Conservation (phyloP, 2,113 vertebrate species). For the Rousettus leschenaultii region DNA sequence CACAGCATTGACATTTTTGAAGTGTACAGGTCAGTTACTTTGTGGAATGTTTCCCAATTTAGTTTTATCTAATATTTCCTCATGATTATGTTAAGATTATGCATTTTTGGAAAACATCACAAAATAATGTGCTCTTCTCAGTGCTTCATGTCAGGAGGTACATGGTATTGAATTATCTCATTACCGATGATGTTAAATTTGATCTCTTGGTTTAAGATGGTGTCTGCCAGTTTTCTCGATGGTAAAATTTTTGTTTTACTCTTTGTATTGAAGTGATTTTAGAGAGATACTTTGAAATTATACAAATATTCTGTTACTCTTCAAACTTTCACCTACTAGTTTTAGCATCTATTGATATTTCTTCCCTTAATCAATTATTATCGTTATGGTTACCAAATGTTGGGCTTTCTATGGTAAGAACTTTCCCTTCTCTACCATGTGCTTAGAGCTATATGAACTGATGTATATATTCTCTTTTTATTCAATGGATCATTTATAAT, state of each 20-base stretch:
- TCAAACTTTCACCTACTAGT: not conserved
- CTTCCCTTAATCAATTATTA: not conserved
- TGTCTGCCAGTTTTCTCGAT: not conserved
- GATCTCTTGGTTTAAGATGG: not conserved
- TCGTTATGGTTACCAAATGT: not conserved
- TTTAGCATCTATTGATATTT: conserved; percentile 1
- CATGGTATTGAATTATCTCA: not conserved
- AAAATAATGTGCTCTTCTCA: not conserved
- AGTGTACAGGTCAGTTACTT: not conserved
- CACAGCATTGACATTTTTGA: not conserved
- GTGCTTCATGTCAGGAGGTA: not conserved
- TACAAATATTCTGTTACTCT: not conserved
- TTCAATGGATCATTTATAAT: not conserved
- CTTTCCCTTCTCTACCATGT: not conserved
- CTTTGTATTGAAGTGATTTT: not conserved
- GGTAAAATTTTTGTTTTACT: not conserved
- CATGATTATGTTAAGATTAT: not conserved
- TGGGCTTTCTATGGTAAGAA: not conserved
- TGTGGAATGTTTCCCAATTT: not conserved
- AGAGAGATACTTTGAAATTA: not conserved
- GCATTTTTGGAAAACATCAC: not conserved
- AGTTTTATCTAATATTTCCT: not conserved
- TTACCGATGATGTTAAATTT: not conserved
- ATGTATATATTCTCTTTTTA: not conserved
- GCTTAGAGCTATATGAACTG: not conserved